A percentile compares a stretch with the other conserved stretches of the same genome.
Evolutionary conservation across 1,140 invertebrate genomes (phyloP).

Genomic region (Asbolus verrucosus): DNA sequence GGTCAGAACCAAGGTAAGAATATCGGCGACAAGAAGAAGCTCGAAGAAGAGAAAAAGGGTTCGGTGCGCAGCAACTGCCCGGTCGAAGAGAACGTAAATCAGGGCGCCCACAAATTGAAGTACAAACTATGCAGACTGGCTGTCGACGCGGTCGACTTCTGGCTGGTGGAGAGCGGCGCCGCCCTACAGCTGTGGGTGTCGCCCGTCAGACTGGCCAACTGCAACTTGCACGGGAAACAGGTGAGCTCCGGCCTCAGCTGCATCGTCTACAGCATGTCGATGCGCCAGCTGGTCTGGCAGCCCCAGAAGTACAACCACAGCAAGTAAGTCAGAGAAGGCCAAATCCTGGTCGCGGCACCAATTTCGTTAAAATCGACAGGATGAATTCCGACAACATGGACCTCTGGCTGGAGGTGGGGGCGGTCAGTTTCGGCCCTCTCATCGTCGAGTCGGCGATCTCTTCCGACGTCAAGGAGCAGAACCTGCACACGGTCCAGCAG

Average conservation of each 20-base stretch:
- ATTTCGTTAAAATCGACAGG: constrained; percentile 50
- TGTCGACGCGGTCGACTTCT: constrained; percentile 92
- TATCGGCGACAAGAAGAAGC: constrained; percentile 37
- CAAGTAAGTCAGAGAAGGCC: constrained; percentile 53
- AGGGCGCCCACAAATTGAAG: constrained; percentile 75
- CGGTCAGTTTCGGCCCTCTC: constrained; percentile 89
- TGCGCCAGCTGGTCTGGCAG: constrained; percentile 77
- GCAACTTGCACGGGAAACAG: constrained; percentile 93
- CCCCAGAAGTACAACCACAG: constrained; percentile 63
- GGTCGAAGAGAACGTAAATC: constrained; percentile 46
- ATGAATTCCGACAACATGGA: constrained; percentile 70
- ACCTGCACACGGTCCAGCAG: constrained; percentile 82
- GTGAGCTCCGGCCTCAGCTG: constrained; percentile 92
- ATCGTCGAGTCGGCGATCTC: constrained; percentile 93
- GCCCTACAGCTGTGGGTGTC: constrained; percentile 90
- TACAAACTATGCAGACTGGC: constrained; percentile 93
- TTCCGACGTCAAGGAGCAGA: constrained; percentile 78
- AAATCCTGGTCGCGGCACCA: no score
- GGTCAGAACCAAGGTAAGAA: neutral
- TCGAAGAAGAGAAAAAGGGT: constrained; percentile 46
- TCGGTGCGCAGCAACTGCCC: constrained; percentile 43
- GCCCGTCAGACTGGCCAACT: constrained; percentile 88
- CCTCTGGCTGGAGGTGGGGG: constrained; percentile 93
- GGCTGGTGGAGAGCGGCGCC: constrained; percentile 89
- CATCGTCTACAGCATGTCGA: constrained; percentile 81